A percentile compares a stretch with the other conserved stretches of the same genome.
Evolutionary conservation across 2,888 invertebrate genomes (phyloP).

Genomic region (Smittia aterrima): DNA sequence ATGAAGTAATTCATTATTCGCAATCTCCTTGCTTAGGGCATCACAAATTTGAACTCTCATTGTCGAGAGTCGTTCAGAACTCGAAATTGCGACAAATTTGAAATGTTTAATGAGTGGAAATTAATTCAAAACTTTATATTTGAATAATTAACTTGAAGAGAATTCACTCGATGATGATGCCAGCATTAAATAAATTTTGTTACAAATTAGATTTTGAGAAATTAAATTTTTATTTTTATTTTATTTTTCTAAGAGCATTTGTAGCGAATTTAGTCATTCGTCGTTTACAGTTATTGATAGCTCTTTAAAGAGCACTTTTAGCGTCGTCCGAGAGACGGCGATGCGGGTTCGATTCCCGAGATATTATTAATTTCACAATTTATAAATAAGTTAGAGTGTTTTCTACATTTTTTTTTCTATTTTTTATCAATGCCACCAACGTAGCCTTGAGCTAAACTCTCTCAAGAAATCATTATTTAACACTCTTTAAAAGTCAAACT

Average conservation of each 20-base stretch:
- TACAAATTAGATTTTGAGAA: neutral
- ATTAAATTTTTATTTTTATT: neutral
- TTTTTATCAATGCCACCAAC: neutral
- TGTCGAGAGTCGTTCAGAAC: neutral
- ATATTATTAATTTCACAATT: too few relatives aligned
- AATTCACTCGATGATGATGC: neutral
- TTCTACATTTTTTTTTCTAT: too few relatives aligned
- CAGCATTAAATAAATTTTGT: neutral
- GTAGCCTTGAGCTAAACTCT: neutral
- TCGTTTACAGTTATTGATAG: too few relatives aligned
- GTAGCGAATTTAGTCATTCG: too few relatives aligned
- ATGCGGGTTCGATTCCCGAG: too few relatives aligned
- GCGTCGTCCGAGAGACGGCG: too few relatives aligned
- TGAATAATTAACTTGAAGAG: neutral
- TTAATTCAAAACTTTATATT: constrained; percentile 9
- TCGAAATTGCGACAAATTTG: neutral
- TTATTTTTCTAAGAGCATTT: too few relatives aligned
- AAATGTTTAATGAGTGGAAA: neutral
- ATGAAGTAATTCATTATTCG: neutral
- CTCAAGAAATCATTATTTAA: too few relatives aligned
- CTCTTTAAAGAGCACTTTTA: too few relatives aligned
- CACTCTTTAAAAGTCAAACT: neutral
- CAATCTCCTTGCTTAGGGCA: neutral
- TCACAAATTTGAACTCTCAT: neutral
- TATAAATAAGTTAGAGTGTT: too few relatives aligned